phyloP scores from a whole-genome alignment of 1,140 invertebrate species.

The Rhopalosiphum maidis region DNA sequence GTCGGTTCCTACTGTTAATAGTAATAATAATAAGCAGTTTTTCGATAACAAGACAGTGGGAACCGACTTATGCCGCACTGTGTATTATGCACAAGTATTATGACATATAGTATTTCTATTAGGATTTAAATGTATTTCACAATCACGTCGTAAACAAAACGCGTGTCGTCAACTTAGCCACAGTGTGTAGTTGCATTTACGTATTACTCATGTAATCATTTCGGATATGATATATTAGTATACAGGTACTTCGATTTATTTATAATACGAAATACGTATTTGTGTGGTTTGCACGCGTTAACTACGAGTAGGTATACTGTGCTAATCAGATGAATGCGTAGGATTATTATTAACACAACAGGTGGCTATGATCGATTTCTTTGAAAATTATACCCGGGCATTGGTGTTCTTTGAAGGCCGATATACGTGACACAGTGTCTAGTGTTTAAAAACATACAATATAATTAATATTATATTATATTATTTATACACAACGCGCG shows the following conservation, averaged over 20 bases:
- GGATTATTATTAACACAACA: slow-evolving; percentile 43
- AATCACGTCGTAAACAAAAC: not conserved
- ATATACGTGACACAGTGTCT: not conserved
- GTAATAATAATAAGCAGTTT: too few species aligned
- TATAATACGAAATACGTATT: not conserved
- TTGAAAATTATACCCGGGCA: not conserved
- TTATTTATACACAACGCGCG: not conserved
- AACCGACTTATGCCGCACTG: too few species aligned
- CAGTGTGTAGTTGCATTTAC: not conserved
- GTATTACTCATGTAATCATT: not conserved
- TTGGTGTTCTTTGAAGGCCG: not conserved
- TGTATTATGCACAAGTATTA: not conserved
- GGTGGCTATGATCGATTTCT: slow-evolving; percentile 32
- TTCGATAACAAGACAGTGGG: too few species aligned
- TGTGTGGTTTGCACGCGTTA: not conserved
- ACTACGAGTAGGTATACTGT: not conserved
- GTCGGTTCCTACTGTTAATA: too few species aligned
- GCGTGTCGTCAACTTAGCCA: not conserved
- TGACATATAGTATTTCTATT: not conserved
- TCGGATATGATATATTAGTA: not conserved
- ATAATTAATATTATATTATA: not conserved
- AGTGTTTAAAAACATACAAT: not conserved
- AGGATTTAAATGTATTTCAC: not conserved
- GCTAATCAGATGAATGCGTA: not conserved
- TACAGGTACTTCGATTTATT: not conserved